These are phyloP conservation scores for Pimephales promelas DNA, from an alignment of 2,113 vertebrate genomes.

Conservation along the genomic window DNA sequence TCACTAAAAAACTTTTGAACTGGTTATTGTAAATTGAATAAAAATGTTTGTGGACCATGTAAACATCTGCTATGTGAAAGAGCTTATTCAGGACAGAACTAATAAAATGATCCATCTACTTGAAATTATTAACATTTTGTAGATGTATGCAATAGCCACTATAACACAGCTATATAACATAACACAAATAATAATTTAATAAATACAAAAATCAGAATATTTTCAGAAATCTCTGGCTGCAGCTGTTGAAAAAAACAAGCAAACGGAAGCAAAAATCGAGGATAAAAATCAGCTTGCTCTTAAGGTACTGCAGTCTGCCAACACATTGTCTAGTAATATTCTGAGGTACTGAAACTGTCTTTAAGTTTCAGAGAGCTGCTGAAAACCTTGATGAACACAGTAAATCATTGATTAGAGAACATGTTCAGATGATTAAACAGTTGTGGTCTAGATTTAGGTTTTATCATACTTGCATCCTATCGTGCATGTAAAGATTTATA, in stretches of 20 bases:
- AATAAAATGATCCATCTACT: not conserved
- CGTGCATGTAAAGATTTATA: not conserved
- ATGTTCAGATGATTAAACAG: slow-evolving; percentile 80
- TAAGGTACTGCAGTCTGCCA: slow-evolving; percentile 68
- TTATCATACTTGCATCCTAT: not conserved
- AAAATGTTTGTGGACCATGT: not conserved
- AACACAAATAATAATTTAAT: slow-evolving; percentile 8
- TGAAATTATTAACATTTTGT: not conserved
- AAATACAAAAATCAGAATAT: slow-evolving; percentile 30
- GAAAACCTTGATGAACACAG: slow-evolving; percentile 69
- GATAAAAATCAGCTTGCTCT: slow-evolving; percentile 72
- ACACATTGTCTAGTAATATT: not conserved
- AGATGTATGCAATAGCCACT: not conserved
- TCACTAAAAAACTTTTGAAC: too few relatives aligned
- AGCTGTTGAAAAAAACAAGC: slow-evolving; percentile 68
- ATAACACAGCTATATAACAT: too few relatives aligned
- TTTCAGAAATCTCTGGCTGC: slow-evolving; percentile 64
- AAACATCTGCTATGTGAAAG: not conserved
- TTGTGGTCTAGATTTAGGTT: slow-evolving; percentile 62
- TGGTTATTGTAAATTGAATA: too few relatives aligned
- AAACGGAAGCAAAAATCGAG: slow-evolving; percentile 63
- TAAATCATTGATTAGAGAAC: slow-evolving; percentile 75
- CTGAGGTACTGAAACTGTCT: not conserved
- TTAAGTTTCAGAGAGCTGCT: slow-evolving; percentile 71
- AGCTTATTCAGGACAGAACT: not conserved